A percentile compares a stretch with the other conserved stretches of the same genome.
These are phyloP conservation scores for Notolabrus celidotus DNA, from an alignment of 2,797 vertebrate genomes.

Conservation along the genomic window DNA sequence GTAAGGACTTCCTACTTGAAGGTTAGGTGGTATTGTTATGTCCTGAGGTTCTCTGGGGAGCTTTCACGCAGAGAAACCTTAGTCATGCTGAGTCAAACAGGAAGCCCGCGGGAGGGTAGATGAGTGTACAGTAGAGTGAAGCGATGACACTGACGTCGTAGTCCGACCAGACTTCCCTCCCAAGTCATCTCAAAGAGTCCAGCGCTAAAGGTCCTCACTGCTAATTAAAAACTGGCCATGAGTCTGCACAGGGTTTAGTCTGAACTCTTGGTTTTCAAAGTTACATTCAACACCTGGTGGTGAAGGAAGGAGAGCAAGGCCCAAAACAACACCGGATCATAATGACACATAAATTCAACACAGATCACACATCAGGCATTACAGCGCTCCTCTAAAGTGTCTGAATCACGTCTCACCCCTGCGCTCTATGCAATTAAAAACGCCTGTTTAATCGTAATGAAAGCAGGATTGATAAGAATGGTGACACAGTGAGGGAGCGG, in stretches of 20 bases:
- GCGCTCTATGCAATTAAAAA: no score
- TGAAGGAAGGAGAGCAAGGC: neutral
- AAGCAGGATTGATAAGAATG: no score
- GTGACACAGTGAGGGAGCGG: no score
- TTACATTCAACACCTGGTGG: no score
- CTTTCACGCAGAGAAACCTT: neutral
- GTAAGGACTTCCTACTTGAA: neutral
- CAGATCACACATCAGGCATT: no score
- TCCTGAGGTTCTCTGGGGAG: neutral
- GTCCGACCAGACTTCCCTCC: neutral
- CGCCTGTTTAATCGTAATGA: no score
- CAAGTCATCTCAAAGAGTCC: neutral
- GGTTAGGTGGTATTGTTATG: neutral
- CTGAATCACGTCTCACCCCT: no score
- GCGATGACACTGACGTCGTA: neutral
- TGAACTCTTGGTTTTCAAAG: no score
- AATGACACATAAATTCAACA: no score
- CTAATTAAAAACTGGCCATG: neutral
- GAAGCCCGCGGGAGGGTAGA: neutral
- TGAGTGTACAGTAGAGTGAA: neutral
- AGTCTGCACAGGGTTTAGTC: neutral
- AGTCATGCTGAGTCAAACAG: conserved; percentile 4
- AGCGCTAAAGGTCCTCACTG: neutral
- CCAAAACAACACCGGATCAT: neutral
- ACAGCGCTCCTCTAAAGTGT: no score